Evolutionary conservation across 1,140 invertebrate genomes (phyloP), one percentile per base, ranked within the genome.

Genomic region (Drosophila seguyi): DNA sequence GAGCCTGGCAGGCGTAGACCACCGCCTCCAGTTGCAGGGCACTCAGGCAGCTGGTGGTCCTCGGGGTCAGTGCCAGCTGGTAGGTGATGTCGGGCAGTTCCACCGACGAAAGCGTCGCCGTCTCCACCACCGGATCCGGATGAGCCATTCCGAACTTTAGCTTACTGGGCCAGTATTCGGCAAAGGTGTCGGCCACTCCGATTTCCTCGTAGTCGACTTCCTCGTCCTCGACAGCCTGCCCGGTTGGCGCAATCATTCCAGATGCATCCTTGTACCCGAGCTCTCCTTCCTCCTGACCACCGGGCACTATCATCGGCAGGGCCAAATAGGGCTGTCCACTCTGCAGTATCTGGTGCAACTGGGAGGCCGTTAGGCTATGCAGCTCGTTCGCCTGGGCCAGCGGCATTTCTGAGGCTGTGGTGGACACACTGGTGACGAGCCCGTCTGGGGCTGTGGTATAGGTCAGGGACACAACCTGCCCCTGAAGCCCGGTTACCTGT

Each of bases 61-160:
- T 95, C 18, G 97, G 95, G 2, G 98, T 98, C 76, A 99, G 94
- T 0, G 95, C 94, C 18, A 99, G 69, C 57, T 96, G 95, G 93
- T 99, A 99, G 93, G 95, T 96, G 42, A 99, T 97, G 91, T 99
- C 98, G 1, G 97, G 97, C 8, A 99, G 97, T 85, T 98, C 97
- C 36, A 99, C 98, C 75, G 97, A 98, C 0, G 98, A 98, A 41
- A 99, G 94, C 0, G 98, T 99, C 25, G 98, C 98, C 0, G 99
- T 99, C 93, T 99, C 99, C 11, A 99, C 99, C 13, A 99, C 98
- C 8, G 98, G 97, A 94, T 99, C 99, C 0, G 99, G 99, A 95
- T 99, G 99, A 96, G 97, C 60, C 95, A 42, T 7, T 98, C 99
- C 63, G 98, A 94, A 62, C 41, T 94, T 94, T 0, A 98, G 94